Evolutionary conservation across 2,888 invertebrate genomes (phyloP).

Genomic region (Sympetrum striolatum): DNA sequence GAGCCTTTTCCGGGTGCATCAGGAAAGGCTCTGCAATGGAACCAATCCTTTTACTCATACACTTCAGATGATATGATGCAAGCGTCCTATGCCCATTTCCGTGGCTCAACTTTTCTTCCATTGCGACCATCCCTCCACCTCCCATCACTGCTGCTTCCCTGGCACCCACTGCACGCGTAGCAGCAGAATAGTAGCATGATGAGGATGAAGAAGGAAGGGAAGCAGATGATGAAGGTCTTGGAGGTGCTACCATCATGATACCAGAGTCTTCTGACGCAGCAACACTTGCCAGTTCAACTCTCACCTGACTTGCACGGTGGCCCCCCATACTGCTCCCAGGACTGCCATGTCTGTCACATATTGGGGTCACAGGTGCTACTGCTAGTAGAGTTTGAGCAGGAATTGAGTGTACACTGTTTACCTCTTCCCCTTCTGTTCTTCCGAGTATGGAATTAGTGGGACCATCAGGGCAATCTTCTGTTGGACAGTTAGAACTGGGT

Average conservation of each 20-base stretch:
- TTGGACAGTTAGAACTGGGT: not conserved
- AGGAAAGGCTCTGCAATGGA: constrained; percentile 3
- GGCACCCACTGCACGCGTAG: constrained; percentile 4
- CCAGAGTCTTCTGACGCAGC: constrained; percentile 44
- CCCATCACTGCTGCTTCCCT: constrained; percentile 12
- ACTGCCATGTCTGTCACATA: constrained; percentile 20
- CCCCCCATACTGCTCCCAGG: constrained; percentile 24
- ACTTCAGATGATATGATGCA: constrained; percentile 15
- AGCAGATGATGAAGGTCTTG: constrained; percentile 37
- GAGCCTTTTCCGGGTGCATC: constrained; percentile 3
- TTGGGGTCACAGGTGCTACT: constrained; percentile 1
- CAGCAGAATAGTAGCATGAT: constrained; percentile 8
- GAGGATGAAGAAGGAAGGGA: constrained; percentile 37
- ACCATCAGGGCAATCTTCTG: not conserved
- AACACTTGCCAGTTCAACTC: constrained; percentile 38
- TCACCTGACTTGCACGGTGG: constrained; percentile 18
- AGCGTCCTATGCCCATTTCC: not conserved
- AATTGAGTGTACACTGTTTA: not conserved
- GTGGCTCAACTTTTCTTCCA: constrained; percentile 21
- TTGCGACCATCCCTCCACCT: not conserved
- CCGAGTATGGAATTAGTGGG: not conserved
- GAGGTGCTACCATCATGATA: constrained; percentile 33
- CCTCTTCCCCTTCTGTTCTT: not conserved
- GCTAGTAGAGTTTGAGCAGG: constrained; percentile 5
- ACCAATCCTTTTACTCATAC: not conserved